phyloP scores from a whole-genome alignment of 1,140 invertebrate genomes.

The Phymorhynchus buccinoides region DNA sequence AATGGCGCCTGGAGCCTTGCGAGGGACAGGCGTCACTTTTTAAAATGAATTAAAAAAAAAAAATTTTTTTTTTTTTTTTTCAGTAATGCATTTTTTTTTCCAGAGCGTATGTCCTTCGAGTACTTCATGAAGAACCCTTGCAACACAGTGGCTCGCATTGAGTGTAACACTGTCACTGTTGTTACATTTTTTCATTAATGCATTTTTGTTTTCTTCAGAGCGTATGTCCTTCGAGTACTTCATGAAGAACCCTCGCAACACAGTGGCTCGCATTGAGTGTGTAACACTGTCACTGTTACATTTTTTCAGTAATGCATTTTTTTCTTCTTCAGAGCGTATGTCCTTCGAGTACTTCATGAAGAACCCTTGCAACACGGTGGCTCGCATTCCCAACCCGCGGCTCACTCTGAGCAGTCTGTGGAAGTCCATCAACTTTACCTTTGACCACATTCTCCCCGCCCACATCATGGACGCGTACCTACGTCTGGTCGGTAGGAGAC shows the following conservation, averaged over 20 bases:
- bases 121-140: conserved; percentile 69
- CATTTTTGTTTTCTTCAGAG: no score
- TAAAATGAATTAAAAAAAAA: no score
- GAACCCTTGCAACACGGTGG: conserved; percentile 67
- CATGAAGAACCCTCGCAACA: conserved; percentile 69
- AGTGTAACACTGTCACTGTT: no score
- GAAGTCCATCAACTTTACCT: conserved; percentile 61
- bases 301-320: no score
- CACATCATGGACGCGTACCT: conserved; percentile 71
- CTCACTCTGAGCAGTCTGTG: conserved; percentile 67
- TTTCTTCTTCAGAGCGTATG: conserved; percentile 61
- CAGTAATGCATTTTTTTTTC: no score
- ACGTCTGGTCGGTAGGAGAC: conserved; percentile 62
- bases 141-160: no score
- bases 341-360: conserved; percentile 64
- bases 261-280: conserved; percentile 65
- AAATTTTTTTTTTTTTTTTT: no score
- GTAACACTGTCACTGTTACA: no score
- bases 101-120: conserved; percentile 58
- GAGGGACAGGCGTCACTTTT: no score
- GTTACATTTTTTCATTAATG: no score
- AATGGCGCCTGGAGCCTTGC: no score
- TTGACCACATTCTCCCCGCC: conserved; percentile 71
- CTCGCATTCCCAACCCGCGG: conserved; percentile 67
- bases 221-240: conserved; percentile 60